phyloP scores from a whole-genome alignment of 2,888 invertebrate species.

The Heliconius ethilla region DNA sequence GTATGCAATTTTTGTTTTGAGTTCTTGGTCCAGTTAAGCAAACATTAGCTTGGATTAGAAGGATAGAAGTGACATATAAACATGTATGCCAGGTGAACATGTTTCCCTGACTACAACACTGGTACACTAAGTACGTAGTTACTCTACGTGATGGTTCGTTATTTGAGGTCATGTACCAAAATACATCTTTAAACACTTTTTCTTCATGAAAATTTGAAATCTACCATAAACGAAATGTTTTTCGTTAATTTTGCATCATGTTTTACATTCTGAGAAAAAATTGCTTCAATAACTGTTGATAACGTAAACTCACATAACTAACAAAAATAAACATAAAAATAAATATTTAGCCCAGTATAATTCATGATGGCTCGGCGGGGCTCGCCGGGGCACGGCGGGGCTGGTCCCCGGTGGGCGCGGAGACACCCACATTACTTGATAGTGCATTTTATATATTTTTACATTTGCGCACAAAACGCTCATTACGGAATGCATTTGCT shows the following conservation, averaged over 20 bases:
- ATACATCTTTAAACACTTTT: background rate
- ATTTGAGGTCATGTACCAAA: no score
- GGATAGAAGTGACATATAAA: background rate
- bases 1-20: background rate
- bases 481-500: conserved; percentile 76
- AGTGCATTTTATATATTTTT: conserved; percentile 71
- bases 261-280: background rate
- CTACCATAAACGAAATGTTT: background rate
- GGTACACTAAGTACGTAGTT: no score
- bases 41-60: background rate
- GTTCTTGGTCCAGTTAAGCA: background rate
- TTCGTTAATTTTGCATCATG: background rate
- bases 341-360: conserved; percentile 3
- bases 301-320: background rate
- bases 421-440: conserved; percentile 49
- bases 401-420: conserved; percentile 14
- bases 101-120: no score
- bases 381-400: conserved; percentile 3
- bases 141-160: no score
- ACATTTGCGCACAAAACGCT: conserved; percentile 71
- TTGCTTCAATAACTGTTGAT: background rate
- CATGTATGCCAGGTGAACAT: no score
- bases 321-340: background rate
- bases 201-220: background rate
- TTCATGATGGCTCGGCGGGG: background rate